Evolutionary conservation across 1,140 invertebrate genomes (phyloP), one percentile per base, ranked within the genome.

Genomic region (Drosophila kanapiae): DNA sequence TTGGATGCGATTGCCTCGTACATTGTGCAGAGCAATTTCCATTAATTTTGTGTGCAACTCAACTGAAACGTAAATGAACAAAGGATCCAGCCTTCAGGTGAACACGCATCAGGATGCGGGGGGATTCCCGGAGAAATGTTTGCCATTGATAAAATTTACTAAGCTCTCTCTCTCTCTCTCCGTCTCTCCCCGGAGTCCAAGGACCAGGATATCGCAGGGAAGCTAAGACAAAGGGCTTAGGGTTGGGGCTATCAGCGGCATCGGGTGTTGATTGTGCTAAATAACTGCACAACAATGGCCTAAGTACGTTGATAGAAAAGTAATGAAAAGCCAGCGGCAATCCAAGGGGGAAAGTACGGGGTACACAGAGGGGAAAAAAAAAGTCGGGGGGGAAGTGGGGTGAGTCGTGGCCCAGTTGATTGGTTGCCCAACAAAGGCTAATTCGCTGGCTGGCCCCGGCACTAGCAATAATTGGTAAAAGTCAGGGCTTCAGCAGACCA

Each of bases 281-380:
- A 90, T 88, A 88, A 88, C 84, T 88, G 85, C 81, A 81, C 85
- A 88, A 88, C 84, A 88, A 88, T 88, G 85, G 83, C 83, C 83
- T 88, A 88, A 88, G 84, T 88, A 90, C 84, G 84, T 90, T 88
- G 85, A 90, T 88, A 90, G 84, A 88, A 88, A 88, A 88, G 85
- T 88, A 88, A 88, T 88, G 84, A 88, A 88, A 88, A 75, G 64
- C 78, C 80, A 61, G 71, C 63, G 69, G 62, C 53, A 31, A 51
- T 35, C 43, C 18, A 57, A 23, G 18, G 42, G 63, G 42, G 65
- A 23, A 68, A 40, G 33, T 37, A 14, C 16, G 33, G 16, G 16
- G 33, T 38, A 18, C 42, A 40, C 23, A 63, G 35, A 14, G 43
- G 27, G 18, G 54, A 31, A 59, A 49, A 23, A 31, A 5, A 13